Conservation (phyloP, 1,140 invertebrate species). For the Drosophila nannoptera region DNA sequence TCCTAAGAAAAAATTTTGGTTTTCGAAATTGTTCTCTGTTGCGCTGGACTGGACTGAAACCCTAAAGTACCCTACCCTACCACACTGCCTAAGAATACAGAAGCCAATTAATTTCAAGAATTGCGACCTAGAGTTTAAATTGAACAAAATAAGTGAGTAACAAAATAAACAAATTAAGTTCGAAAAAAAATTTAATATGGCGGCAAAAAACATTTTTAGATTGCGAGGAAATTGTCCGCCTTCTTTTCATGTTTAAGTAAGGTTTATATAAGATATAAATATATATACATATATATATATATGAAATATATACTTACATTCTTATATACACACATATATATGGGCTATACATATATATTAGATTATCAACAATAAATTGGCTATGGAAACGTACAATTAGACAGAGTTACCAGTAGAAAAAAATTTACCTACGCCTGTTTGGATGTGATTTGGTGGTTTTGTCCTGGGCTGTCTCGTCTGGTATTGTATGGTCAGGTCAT, state of each 20-base stretch:
- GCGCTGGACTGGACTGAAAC: constrained; percentile 38
- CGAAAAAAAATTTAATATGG: constrained; percentile 18
- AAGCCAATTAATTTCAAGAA: constrained; percentile 24
- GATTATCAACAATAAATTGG: constrained; percentile 48
- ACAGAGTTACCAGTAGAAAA: constrained; percentile 24
- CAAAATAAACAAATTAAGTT: constrained; percentile 10
- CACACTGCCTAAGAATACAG: constrained; percentile 39
- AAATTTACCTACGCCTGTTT: constrained; percentile 34
- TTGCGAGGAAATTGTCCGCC: constrained; percentile 17
- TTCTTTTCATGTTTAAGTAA: constrained; percentile 36
- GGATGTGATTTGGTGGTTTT: constrained; percentile 23
- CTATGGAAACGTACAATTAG: constrained; percentile 48
- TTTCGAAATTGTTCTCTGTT: constrained; percentile 37
- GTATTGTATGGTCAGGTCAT: not conserved
- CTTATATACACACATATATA: constrained; percentile 13
- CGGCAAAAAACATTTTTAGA: constrained; percentile 17
- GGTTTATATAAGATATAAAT: no score
- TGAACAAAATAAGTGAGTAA: not conserved
- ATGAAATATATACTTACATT: constrained; percentile 15
- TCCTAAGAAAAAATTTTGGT: constrained; percentile 45
- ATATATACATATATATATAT: constrained; percentile 28
- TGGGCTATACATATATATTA: constrained; percentile 9
- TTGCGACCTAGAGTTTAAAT: constrained; percentile 36
- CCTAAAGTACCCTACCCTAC: constrained; percentile 39
- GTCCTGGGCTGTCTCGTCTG: constrained; percentile 13